A percentile compares a stretch with the other conserved stretches of the same genome.
These are phyloP conservation scores for Noctua fimbriata DNA, from an alignment of 2,888 invertebrate species.

Conservation along the genomic window DNA sequence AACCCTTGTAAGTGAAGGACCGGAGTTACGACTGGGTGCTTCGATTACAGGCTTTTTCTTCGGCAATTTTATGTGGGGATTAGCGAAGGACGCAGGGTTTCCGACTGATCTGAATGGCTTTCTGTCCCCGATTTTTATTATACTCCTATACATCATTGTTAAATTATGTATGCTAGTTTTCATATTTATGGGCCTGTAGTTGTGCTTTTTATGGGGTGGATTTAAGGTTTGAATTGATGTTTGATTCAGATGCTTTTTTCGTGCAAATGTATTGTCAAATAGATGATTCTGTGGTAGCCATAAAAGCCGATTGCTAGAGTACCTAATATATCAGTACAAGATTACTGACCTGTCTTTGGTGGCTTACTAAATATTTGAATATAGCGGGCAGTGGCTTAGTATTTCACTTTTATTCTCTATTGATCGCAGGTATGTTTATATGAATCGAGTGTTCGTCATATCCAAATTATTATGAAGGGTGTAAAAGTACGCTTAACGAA, in stretches of 20 bases:
- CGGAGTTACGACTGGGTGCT: slow-evolving; percentile 75
- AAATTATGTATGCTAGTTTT: slow-evolving; percentile 45
- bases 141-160: slow-evolving; percentile 35
- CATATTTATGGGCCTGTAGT: slow-evolving; percentile 10
- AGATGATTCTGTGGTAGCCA: not conserved
- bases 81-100: slow-evolving; percentile 60
- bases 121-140: slow-evolving; percentile 54
- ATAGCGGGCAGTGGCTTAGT: not conserved
- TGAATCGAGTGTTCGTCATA: not conserved
- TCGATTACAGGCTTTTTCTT: slow-evolving; percentile 75
- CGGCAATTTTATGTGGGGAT: slow-evolving; percentile 76
- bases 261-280: not conserved
- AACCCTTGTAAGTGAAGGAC: slow-evolving; percentile 75
- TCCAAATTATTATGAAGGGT: not conserved
- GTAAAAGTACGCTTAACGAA: too few relatives aligned
- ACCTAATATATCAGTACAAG: not conserved
- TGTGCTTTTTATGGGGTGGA: not conserved
- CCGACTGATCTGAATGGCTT: slow-evolving; percentile 59
- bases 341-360: not conserved
- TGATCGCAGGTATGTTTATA: too few relatives aligned
- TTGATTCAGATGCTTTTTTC: not conserved
- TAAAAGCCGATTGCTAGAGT: not conserved
- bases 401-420: not conserved
- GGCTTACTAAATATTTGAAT: not conserved
- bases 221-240: not conserved